A percentile compares a stretch with the other conserved stretches of the same genome.
Evolutionary conservation across 2,113 vertebrate genomes (phyloP).

Genomic region (Rafetus swinhoei): DNA sequence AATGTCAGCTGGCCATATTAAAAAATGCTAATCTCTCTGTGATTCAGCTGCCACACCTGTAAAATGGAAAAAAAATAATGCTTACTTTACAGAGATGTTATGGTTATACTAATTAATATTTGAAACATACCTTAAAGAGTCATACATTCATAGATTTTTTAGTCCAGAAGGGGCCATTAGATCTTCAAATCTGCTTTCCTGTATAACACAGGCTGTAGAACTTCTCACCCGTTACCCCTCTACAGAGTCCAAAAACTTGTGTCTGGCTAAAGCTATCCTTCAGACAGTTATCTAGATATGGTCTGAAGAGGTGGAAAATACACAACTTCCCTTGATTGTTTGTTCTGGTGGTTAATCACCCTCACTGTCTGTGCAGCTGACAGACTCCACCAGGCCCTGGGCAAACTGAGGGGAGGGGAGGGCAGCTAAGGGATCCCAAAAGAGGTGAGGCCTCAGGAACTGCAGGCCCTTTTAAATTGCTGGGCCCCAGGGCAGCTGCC

Average conservation of each 20-base stretch:
- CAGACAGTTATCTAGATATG: background rate
- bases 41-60: background rate
- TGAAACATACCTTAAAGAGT: background rate
- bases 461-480: no score
- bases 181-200: background rate
- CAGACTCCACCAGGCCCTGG: no score
- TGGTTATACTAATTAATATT: background rate
- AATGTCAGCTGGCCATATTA: fast-evolving
- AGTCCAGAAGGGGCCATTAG: background rate
- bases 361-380: background rate
- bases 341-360: background rate
- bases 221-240: background rate
- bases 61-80: background rate
- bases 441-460: no score
- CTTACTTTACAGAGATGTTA: background rate
- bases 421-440: no score
- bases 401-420: no score
- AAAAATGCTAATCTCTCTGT: background rate
- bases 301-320: background rate
- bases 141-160: background rate
- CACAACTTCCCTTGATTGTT: background rate
- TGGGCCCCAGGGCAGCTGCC: no score
- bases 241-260: background rate
- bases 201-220: background rate
- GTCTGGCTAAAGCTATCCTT: background rate